Evolutionary conservation across 1,140 invertebrate genomes (phyloP).

Genomic region (Drosophila nigrodunni): DNA sequence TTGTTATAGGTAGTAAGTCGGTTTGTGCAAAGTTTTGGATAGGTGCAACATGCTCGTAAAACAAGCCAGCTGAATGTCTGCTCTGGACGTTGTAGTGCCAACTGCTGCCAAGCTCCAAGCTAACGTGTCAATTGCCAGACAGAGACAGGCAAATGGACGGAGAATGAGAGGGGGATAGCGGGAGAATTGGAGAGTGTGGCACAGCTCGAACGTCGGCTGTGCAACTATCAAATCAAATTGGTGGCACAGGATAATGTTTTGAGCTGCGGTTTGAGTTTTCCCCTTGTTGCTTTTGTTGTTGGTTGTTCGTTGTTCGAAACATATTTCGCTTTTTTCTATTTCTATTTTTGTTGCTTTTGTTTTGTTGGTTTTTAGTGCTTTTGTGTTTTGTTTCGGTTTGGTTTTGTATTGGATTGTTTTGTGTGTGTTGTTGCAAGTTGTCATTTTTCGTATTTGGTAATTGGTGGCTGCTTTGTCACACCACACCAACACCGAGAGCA

Average conservation of each 20-base stretch:
- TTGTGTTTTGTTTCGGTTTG: slow-evolving; percentile 19
- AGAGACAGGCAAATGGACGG: not conserved
- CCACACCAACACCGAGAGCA: slow-evolving; percentile 35
- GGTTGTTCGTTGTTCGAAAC: slow-evolving; percentile 43
- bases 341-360: not conserved
- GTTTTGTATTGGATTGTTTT: slow-evolving; percentile 31
- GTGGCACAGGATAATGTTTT: slow-evolving; percentile 82
- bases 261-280: slow-evolving; percentile 73
- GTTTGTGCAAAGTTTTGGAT: slow-evolving; percentile 42
- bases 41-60: slow-evolving; percentile 81
- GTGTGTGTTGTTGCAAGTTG: slow-evolving; percentile 68
- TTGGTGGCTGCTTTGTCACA: slow-evolving; percentile 81
- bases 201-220: slow-evolving; percentile 50
- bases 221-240: slow-evolving; percentile 81
- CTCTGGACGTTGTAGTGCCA: slow-evolving; percentile 60
- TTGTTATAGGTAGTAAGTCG: slow-evolving; percentile 39
- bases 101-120: slow-evolving; percentile 71
- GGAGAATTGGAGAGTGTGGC: slow-evolving; percentile 8
- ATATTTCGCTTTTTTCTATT: slow-evolving; percentile 38
- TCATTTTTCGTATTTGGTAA: slow-evolving; percentile 82
- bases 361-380: slow-evolving; percentile 10
- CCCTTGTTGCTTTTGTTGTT: slow-evolving; percentile 29
- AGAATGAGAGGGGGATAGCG: not conserved
- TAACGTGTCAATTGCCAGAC: slow-evolving; percentile 77
- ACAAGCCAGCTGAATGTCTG: slow-evolving; percentile 66